Evolutionary conservation across 2,888 invertebrate genomes (phyloP), one percentile per base, ranked within the genome.

Genomic region (Dryadula phaetusa): DNA sequence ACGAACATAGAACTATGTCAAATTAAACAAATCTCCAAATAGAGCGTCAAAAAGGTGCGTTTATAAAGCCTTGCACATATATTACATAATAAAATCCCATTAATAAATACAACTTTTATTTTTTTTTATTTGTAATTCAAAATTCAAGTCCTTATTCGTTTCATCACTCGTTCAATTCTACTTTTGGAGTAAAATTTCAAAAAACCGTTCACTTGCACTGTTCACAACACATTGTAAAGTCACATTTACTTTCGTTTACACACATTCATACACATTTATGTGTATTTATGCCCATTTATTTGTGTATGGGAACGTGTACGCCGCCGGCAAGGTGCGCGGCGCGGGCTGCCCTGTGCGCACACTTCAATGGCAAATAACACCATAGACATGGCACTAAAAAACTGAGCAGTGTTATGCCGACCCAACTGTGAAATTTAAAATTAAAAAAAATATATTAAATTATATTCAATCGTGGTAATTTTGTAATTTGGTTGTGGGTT

Each of bases 361-460:
- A 95, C 78, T 96, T 95, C 72, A 98, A 93, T 69, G 98, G 98
- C 78, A 96, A 95, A 93, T 99, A 99, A 90, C 98, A 97, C 95
- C 98, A 99, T 79, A 99, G 94, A 89, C 99, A 99, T 75, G 99
- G 99, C 80, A 98, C 96, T 77, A 98, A 92, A 73, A 98, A 88
- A 69, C 97, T 97, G 64, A 99, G 94, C 70, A 98, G 93, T 32
- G 97, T 95, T 75, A 99, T 90, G 66, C 97, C 97, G 74, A 97
- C 85, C 98, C 98, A 98, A 56, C 95, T 94, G 85, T 0, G 77
- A 22, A 40, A 8, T 8, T 7, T 7, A 32, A 32, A 32, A 32
- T 32, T 32, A 1, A 32, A 32, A 1, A 32, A 7, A 32, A 7
- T n/a, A n/a, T n/a, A n/a, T n/a, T n/a, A n/a, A n/a, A n/a, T n/a